These are phyloP conservation scores for Hemibates koningsi DNA, from an alignment of 2,113 vertebrate genomes.

Conservation along the genomic window DNA sequence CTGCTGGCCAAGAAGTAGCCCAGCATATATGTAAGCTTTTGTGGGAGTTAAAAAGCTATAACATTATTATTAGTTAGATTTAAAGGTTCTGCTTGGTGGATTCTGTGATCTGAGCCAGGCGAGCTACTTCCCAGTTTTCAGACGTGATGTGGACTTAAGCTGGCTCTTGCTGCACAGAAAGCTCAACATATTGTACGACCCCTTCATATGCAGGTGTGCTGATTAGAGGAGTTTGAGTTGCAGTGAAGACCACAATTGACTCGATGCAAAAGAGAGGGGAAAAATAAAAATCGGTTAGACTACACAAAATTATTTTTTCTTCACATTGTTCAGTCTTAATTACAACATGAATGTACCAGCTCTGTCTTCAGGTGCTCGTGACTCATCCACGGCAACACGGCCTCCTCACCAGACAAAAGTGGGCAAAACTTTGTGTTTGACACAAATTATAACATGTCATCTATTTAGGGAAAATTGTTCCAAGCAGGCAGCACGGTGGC, in stretches of 20 bases:
- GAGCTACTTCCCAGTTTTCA: neutral
- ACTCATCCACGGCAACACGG: neutral
- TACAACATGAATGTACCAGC: neutral
- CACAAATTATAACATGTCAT: constrained; percentile 2
- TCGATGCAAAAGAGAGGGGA: neutral
- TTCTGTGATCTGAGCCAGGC: neutral
- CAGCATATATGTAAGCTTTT: neutral
- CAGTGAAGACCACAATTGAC: neutral
- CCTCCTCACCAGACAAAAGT: neutral
- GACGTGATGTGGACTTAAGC: neutral
- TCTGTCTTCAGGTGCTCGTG: neutral
- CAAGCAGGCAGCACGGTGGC: neutral
- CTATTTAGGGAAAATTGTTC: neutral
- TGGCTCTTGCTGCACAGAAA: neutral
- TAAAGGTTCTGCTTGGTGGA: neutral
- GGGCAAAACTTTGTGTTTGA: neutral
- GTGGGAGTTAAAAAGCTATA: neutral
- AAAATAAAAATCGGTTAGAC: neutral
- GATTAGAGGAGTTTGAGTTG: neutral
- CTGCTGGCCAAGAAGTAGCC: neutral
- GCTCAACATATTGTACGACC: neutral
- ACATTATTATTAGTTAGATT: neutral
- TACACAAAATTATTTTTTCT: neutral
- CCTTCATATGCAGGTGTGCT: neutral
- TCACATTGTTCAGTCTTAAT: neutral